phyloP scores from a whole-genome alignment of 2,797 vertebrate genomes.

The Tenualosa ilisha region DNA sequence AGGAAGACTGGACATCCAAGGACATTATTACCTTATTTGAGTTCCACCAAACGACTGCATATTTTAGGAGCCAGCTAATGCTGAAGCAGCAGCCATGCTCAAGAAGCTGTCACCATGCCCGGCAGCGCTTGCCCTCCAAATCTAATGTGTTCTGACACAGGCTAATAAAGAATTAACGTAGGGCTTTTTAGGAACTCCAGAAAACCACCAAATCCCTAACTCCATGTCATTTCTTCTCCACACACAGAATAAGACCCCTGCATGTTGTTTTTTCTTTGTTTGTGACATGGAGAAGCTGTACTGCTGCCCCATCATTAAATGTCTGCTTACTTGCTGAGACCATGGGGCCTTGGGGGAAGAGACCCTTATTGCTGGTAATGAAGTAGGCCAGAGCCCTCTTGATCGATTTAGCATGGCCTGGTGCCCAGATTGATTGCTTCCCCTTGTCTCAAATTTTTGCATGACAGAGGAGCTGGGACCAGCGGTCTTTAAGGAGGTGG shows the following conservation, averaged over 20 bases:
- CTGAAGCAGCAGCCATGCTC: conserved; percentile 20
- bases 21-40: conserved; percentile 23
- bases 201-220: background rate
- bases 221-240: background rate
- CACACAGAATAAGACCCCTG: background rate
- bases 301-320: conserved; percentile 63
- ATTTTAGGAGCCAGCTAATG: conserved; percentile 19
- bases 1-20: background rate
- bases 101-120: conserved; percentile 12
- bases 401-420: conserved; percentile 67
- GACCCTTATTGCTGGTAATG: conserved; percentile 65
- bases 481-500: conserved; percentile 31
- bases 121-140: background rate
- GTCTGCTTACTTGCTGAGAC: conserved; percentile 73
- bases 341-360: conserved; percentile 55
- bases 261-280: background rate
- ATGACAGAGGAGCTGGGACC: conserved; percentile 29
- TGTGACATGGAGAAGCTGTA: background rate
- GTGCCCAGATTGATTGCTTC: conserved; percentile 45
- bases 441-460: conserved; percentile 40
- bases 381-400: conserved; percentile 60
- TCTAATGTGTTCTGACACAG: conserved; percentile 2
- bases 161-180: background rate
- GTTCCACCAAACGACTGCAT: conserved; percentile 18
- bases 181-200: background rate